Evolutionary conservation across 2,113 vertebrate genomes (phyloP), one percentile per base, ranked within the genome.

Genomic region (Hymenochirus boettgeri): DNA sequence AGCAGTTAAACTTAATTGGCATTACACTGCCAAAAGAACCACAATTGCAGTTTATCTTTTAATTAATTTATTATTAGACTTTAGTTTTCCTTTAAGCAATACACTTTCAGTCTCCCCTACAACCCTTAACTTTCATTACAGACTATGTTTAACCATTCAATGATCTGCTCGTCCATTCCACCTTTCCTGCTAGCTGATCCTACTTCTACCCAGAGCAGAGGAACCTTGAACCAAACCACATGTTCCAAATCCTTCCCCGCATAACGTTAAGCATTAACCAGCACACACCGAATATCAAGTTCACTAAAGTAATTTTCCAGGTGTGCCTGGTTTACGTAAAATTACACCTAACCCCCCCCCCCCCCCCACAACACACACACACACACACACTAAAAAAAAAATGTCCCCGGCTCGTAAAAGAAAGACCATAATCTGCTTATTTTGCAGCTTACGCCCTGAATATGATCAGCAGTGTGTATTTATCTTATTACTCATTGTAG

Each of bases 211-310:
- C 72, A 69, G 77, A 78, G 74, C 73, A 77, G 78, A 79, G 70
- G 75, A 76, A 79, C 79, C 73, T 77, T 69, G 72, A 77, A 75
- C 75, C 69, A 75, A 81, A 77, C 72, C 75, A 76, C 72, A 77
- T 71, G 75, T 62, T 69, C 56, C 76, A 75, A 76, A 79, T 74
- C 75, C 27, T 56, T 31, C 21, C 77, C 79, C 73, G 53, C 57
- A 7, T 73, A 74, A 71, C 72, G 73, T 77, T 19, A 54, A 77
- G 73, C 75, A 51, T 51, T 76, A 76, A 78, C 74, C 73, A 75
- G 74, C 76, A 83, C 84, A 82, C 51, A 72, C 72, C 72, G 56
- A 81, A 85, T 57, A 73, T 71, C 73, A 57, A 15, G 0, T 70
- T 70, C 22, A 64, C 58, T 73, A 62, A 76, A 69, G 71, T 76